Percentiles rank a stretch among this genome's conserved stretches.
Conservation (phyloP, 92 coral and sea anemone species). For the Phenganax subtilis region DNA sequence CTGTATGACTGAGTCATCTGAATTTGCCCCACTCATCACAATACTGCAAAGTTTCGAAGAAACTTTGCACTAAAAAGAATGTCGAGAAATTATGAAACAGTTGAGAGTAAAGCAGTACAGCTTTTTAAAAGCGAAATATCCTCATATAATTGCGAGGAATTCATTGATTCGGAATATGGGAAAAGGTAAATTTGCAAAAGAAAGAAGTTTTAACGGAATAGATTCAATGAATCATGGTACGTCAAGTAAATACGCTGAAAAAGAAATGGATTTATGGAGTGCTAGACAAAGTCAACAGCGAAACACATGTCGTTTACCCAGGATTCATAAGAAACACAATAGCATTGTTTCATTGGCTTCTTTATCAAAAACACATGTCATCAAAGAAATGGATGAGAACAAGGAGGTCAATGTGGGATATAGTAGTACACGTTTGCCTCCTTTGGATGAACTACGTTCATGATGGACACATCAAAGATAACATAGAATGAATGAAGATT, state of each 20-base stretch:
- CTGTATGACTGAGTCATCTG: no score
- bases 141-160: constrained; percentile 1
- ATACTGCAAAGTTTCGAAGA: no score
- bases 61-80: no score
- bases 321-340: neutral
- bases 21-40: no score
- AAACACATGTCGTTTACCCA: neutral
- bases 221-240: neutral
- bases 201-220: neutral
- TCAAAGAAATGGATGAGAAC: neutral
- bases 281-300: neutral
- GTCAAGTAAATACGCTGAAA: neutral
- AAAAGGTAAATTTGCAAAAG: neutral
- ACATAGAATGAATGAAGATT: neutral
- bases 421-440: neutral
- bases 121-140: constrained; percentile 29
- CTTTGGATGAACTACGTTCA: constrained; percentile 2
- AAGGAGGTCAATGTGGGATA: neutral
- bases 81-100: constrained; percentile 19
- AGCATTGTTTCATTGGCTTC: constrained; percentile 8
- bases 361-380: neutral
- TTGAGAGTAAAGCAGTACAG: constrained; percentile 13
- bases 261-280: neutral
- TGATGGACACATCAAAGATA: neutral
- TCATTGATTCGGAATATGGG: neutral